A percentile compares a stretch with the other conserved stretches of the same genome.
Conservation (phyloP, 2,888 invertebrate species). For the Cephalotes varians region DNA sequence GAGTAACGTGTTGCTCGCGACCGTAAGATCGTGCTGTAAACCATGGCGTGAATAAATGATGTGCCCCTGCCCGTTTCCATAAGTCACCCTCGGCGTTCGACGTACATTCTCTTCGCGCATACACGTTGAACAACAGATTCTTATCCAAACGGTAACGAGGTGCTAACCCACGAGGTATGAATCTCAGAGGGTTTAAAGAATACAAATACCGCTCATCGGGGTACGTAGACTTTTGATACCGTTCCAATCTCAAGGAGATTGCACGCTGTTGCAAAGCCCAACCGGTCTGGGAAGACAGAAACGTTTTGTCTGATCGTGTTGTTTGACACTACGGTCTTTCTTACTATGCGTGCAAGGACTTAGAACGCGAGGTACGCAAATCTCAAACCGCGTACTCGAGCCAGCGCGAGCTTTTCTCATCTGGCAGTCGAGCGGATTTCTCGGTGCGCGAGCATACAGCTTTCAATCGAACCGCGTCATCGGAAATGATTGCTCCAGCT, state of each 20-base stretch:
- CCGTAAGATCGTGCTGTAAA: background rate
- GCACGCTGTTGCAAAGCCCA: background rate
- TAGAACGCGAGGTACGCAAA: background rate
- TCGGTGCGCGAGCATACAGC: constrained; percentile 64
- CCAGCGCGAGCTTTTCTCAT: constrained; percentile 4
- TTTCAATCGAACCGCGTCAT: constrained; percentile 79
- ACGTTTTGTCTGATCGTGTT: background rate
- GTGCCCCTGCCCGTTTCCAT: background rate
- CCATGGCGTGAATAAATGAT: constrained; percentile 19
- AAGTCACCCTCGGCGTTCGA: constrained; percentile 16
- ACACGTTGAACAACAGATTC: background rate
- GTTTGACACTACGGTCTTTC: constrained; percentile 1
- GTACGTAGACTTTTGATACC: background rate
- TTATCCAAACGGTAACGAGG: constrained; percentile 5
- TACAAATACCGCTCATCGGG: background rate
- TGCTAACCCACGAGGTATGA: background rate
- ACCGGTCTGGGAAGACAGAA: background rate
- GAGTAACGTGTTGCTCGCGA: background rate
- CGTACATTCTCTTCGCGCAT: background rate
- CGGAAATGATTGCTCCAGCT: constrained; percentile 77
- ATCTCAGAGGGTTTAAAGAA: background rate
- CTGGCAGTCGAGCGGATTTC: constrained; percentile 39
- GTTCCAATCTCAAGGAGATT: too few species aligned
- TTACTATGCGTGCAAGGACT: background rate
- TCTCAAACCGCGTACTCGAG: background rate